These are phyloP conservation scores for Pseudochirops cupreus DNA, from an alignment of 2,797 vertebrate species.

Conservation along the genomic window DNA sequence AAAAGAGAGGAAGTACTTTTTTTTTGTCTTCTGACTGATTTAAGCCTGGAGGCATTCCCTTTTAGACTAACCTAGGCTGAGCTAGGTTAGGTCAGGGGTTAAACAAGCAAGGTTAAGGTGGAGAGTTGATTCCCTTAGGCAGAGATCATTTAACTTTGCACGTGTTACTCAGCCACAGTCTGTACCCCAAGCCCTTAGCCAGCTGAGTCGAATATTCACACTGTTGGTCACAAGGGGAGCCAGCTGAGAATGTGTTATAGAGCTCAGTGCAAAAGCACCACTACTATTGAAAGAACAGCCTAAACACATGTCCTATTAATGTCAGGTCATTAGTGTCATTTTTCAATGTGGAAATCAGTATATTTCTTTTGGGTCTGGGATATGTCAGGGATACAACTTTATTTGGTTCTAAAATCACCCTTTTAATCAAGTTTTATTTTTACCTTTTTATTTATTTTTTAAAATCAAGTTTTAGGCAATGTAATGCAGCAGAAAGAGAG, in stretches of 20 bases:
- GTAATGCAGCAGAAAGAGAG: background rate
- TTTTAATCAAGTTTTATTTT: background rate
- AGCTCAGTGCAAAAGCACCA: background rate
- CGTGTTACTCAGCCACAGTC: background rate
- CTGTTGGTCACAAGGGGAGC: background rate
- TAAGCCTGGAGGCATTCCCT: background rate
- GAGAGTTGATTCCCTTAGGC: background rate
- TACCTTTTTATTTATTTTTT: background rate
- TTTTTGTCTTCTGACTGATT: background rate
- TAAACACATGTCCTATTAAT: background rate
- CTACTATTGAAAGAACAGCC: background rate
- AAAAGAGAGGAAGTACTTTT: background rate
- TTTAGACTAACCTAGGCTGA: background rate
- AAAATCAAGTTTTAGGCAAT: background rate
- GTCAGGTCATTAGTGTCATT: background rate
- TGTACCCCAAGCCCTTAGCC: background rate
- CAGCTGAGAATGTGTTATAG: background rate
- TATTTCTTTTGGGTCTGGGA: background rate
- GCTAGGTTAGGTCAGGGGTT: background rate
- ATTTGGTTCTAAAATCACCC: background rate
- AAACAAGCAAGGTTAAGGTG: background rate
- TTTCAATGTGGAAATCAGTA: background rate
- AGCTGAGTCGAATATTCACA: background rate
- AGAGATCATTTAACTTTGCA: background rate
- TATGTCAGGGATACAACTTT: background rate